phyloP scores from a whole-genome alignment of 2,113 vertebrate genomes.

The Notothenia rossii region DNA sequence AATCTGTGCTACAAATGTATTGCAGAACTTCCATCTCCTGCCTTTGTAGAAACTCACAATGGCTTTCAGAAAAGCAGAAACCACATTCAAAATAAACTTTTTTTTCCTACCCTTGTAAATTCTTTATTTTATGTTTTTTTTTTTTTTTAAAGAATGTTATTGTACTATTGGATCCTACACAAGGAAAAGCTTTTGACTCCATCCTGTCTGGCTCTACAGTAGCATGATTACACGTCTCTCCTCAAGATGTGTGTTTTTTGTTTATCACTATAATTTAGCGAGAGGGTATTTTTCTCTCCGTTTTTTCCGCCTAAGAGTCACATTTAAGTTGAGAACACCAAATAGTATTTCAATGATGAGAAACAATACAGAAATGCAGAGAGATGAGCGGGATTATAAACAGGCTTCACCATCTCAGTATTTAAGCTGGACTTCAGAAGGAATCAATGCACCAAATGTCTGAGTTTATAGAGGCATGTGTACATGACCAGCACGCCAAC shows the following conservation, averaged over 20 bases:
- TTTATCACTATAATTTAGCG: constrained; percentile 73
- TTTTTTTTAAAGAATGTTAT: constrained; percentile 27
- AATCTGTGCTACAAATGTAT: constrained; percentile 37
- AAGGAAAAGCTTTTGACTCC: constrained; percentile 53
- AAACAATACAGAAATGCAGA: constrained; percentile 1
- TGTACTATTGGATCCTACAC: constrained; percentile 23
- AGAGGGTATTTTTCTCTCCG: constrained; percentile 29
- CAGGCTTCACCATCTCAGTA: neutral
- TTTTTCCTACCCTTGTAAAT: constrained; percentile 49
- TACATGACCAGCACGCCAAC: constrained; percentile 45
- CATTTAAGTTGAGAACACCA: constrained; percentile 12
- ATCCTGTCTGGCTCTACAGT: constrained; percentile 56
- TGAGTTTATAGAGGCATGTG: constrained; percentile 23
- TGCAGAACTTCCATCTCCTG: neutral
- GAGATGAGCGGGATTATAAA: neutral
- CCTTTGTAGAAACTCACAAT: constrained; percentile 17
- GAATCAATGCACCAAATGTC: constrained; percentile 17
- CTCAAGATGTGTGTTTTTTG: constrained; percentile 51
- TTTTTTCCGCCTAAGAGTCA: constrained; percentile 34
- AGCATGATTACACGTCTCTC: constrained; percentile 66
- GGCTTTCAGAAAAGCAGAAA: constrained; percentile 41
- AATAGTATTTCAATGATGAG: neutral
- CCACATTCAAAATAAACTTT: constrained; percentile 59
- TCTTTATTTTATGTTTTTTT: constrained; percentile 25
- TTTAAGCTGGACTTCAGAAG: constrained; percentile 10